A percentile compares a stretch with the other conserved stretches of the same genome.
Conservation (phyloP, 2,113 vertebrate species). For the Mormoops blainvillei region DNA sequence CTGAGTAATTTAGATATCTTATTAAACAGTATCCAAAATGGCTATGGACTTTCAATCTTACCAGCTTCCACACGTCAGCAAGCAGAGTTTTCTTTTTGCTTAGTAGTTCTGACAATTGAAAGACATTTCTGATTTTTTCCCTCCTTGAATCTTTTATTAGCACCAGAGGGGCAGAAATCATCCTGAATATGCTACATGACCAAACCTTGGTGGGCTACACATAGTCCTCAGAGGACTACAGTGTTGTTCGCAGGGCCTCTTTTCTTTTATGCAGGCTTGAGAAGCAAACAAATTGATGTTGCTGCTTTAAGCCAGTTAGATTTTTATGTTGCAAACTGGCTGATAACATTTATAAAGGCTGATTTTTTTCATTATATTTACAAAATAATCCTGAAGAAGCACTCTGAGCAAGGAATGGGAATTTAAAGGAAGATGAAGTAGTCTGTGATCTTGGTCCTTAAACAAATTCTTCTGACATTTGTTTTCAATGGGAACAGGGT, state of each 20-base stretch:
- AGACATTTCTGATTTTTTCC: not conserved
- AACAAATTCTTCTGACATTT: not conserved
- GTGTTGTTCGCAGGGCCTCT: not conserved
- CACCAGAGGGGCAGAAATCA: not conserved
- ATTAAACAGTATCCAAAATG: not conserved
- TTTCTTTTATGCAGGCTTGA: not conserved
- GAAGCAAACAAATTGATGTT: not conserved
- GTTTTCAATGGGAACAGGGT: not conserved
- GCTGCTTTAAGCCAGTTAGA: not conserved
- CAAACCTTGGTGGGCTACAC: not conserved
- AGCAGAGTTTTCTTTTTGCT: not conserved
- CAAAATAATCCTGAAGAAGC: not conserved
- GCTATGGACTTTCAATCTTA: not conserved
- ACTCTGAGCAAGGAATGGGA: not conserved
- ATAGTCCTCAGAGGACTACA: not conserved
- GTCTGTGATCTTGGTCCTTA: not conserved
- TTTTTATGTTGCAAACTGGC: not conserved
- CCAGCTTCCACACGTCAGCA: not conserved
- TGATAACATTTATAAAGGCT: not conserved
- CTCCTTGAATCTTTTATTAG: not conserved
- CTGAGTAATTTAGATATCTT: not conserved
- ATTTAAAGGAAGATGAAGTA: not conserved
- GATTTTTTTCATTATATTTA: not conserved
- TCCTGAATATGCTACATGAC: not conserved
- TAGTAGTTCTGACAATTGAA: not conserved